These are phyloP conservation scores for Chromoteleia sp. DNA, from an alignment of 2,888 invertebrate species.

Conservation along the genomic window DNA sequence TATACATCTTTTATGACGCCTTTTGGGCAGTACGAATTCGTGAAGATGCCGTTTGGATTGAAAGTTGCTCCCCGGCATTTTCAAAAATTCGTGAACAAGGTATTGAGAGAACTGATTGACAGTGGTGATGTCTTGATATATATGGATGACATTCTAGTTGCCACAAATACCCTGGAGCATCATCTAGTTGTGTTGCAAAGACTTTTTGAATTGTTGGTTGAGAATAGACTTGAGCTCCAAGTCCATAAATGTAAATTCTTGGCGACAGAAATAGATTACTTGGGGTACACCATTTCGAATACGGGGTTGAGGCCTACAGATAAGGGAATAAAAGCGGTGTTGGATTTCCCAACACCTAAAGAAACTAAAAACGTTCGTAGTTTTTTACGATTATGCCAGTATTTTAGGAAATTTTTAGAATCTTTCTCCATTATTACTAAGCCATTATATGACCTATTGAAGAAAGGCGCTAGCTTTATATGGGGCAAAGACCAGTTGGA, in stretches of 20 bases:
- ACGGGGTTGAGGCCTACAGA: constrained; percentile 9
- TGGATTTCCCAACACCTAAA: constrained; percentile 8
- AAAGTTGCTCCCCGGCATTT: constrained; percentile 42
- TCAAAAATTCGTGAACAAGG: constrained; percentile 24
- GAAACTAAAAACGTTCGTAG: not conserved
- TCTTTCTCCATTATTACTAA: constrained; percentile 20
- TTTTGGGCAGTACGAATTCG: constrained; percentile 32
- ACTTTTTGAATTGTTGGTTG: constrained; percentile 3
- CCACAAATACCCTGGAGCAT: constrained; percentile 27
- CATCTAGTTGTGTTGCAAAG: constrained; percentile 20
- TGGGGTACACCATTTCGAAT: constrained; percentile 6
- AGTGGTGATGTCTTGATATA: constrained; percentile 8
- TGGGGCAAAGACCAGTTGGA: constrained; percentile 1
- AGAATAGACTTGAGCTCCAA: constrained; percentile 21
- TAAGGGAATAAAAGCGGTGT: not conserved
- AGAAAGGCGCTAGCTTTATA: not conserved
- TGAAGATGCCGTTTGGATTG: constrained; percentile 38
- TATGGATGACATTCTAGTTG: constrained; percentile 40
- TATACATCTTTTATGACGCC: constrained; percentile 35
- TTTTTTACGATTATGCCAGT: not conserved
- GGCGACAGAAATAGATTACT: constrained; percentile 16
- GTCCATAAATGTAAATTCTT: constrained; percentile 12
- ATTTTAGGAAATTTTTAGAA: constrained; percentile 25
- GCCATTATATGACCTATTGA: constrained; percentile 19
- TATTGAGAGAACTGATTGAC: constrained; percentile 28